These are phyloP conservation scores for Accipiter cooperii DNA, from an alignment of 2,113 vertebrate genomes.

Conservation along the genomic window DNA sequence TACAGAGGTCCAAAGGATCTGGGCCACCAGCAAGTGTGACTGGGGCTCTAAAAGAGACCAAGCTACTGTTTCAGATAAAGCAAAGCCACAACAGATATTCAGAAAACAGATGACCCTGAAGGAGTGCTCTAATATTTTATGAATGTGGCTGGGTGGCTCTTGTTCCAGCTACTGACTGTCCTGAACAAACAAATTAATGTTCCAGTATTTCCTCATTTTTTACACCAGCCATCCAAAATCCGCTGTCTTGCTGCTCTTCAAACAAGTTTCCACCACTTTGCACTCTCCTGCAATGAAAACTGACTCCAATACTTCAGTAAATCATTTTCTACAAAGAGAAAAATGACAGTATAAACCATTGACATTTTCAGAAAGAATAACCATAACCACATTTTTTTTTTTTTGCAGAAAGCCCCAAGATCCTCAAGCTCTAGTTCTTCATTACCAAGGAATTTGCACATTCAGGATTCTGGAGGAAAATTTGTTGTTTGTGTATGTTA, in stretches of 20 bases:
- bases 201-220: not conserved
- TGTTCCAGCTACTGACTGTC: not conserved
- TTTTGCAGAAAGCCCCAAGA: not conserved
- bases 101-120: not conserved
- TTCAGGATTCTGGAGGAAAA: not conserved
- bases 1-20: not conserved
- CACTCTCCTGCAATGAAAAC: not conserved
- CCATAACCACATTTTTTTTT: not conserved
- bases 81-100: not conserved
- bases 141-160: not conserved
- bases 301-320: not conserved
- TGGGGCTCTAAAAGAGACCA: not conserved
- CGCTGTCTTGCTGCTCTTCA: not conserved
- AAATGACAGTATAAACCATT: not conserved
- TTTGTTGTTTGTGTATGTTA: not conserved
- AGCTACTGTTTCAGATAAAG: not conserved
- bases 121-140: not conserved
- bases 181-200: not conserved
- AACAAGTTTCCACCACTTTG: not conserved
- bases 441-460: not conserved
- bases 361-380: not conserved
- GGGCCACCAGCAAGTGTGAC: not conserved
- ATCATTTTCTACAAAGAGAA: not conserved
- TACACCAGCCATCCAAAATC: not conserved
- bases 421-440: not conserved